A percentile compares a stretch with the other conserved stretches of the same genome.
Conservation (phyloP, 2,888 invertebrate species). For the Lasioglossum marginatum region DNA sequence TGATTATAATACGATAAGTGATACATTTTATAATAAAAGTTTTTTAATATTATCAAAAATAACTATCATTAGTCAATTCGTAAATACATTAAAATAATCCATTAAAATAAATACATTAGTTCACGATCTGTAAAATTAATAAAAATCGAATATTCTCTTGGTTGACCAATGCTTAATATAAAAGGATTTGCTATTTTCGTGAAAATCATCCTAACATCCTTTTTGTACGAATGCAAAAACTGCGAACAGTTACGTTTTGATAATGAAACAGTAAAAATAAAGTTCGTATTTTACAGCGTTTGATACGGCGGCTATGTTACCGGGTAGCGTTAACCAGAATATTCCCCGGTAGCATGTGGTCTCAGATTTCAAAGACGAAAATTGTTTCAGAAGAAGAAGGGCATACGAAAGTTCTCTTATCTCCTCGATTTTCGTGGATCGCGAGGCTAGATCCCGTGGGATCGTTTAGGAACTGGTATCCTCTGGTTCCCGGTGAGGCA, state of each 20-base stretch:
- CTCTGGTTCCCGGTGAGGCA: background rate
- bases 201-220: background rate
- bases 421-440: background rate
- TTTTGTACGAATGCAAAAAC: background rate
- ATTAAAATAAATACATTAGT: background rate
- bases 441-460: background rate
- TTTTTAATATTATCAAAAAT: too few relatives aligned
- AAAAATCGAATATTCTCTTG: background rate
- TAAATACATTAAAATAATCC: too few relatives aligned
- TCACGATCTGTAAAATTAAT: background rate
- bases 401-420: background rate
- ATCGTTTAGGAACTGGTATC: slow-evolving; percentile 12
- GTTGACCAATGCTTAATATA: background rate
- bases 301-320: background rate
- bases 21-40: too few relatives aligned
- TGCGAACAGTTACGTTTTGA: background rate
- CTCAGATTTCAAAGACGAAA: background rate
- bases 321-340: background rate
- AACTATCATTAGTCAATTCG: background rate
- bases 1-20: too few relatives aligned
- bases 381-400: background rate
- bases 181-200: background rate
- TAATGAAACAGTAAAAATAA: background rate
- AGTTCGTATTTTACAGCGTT: background rate
- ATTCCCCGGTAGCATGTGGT: too few relatives aligned